These are phyloP conservation scores for Magallana nippona DNA, from an alignment of 2,888 invertebrate genomes.

Conservation along the genomic window DNA sequence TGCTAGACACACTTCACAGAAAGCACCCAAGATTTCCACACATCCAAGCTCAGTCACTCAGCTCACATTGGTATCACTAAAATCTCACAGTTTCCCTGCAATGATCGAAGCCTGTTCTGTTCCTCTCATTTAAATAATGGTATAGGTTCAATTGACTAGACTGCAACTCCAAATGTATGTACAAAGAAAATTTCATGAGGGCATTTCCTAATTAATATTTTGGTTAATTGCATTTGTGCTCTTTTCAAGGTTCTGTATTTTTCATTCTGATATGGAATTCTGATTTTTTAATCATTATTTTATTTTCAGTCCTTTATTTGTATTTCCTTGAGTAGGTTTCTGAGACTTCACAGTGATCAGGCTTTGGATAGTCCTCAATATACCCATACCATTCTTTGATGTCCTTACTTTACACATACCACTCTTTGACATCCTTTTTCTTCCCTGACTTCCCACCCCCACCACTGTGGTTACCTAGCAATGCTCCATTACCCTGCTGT, in stretches of 20 bases:
- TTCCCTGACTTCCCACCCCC: conserved; percentile 69
- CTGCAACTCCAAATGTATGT: too few relatives aligned
- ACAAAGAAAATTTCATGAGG: too few relatives aligned
- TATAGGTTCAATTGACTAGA: too few relatives aligned
- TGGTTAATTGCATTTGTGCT: too few relatives aligned
- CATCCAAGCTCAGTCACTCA: not conserved
- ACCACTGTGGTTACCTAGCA: conserved; percentile 62
- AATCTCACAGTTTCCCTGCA: not conserved
- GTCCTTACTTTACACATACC: conserved; percentile 76
- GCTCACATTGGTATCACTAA: not conserved
- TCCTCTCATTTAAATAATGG: not conserved
- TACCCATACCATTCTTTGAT: conserved; percentile 78
- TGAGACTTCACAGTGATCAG: not conserved
- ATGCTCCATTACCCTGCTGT: conserved; percentile 72
- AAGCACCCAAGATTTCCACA: conserved; percentile 7
- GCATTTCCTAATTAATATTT: too few relatives aligned
- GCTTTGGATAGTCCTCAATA: conserved; percentile 40
- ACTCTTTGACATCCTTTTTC: conserved; percentile 76
- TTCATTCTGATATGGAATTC: too few relatives aligned
- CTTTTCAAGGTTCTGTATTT: too few relatives aligned
- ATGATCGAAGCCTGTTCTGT: conserved; percentile 3
- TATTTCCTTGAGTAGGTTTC: too few relatives aligned
- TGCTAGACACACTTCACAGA: conserved; percentile 27
- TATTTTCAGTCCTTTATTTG: too few relatives aligned
- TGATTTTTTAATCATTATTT: too few relatives aligned